A percentile compares a stretch with the other conserved stretches of the same genome.
These are phyloP conservation scores for Drepanosiphum platanoidis DNA, from an alignment of 2,888 invertebrate species.

Conservation along the genomic window DNA sequence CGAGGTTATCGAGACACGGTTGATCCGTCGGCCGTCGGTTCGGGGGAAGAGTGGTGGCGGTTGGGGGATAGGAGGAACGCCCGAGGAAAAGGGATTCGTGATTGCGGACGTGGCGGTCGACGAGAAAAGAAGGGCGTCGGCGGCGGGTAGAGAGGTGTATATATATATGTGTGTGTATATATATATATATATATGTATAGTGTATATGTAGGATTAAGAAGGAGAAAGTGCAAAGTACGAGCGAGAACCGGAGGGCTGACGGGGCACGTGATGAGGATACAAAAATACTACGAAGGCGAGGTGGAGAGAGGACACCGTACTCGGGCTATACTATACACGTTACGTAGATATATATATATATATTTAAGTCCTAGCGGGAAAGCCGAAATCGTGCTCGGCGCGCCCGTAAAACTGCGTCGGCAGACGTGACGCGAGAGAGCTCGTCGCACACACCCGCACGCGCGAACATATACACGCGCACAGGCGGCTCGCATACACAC, in stretches of 20 bases:
- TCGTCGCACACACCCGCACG: background rate
- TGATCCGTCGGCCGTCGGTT: constrained; percentile 18
- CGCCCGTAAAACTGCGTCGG: constrained; percentile 55
- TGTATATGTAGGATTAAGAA: constrained; percentile 40
- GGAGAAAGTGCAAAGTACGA: constrained; percentile 60
- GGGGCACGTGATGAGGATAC: constrained; percentile 59
- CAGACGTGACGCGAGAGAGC: constrained; percentile 59
- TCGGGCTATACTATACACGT: background rate
- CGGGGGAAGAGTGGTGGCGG: background rate
- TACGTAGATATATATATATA: constrained; percentile 17
- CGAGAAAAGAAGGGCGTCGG: background rate
- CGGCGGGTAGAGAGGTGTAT: background rate
- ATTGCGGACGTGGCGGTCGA: constrained; percentile 52
- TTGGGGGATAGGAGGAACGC: background rate
- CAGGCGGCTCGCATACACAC: background rate
- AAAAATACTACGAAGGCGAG: constrained; percentile 39
- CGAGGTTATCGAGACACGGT: constrained; percentile 45
- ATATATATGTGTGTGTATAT: background rate
- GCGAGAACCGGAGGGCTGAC: constrained; percentile 55
- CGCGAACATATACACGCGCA: background rate
- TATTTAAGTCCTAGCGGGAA: constrained; percentile 44
- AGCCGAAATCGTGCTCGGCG: constrained; percentile 59
- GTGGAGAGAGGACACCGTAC: background rate
- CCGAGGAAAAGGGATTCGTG: constrained; percentile 55
- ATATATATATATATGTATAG: background rate